Percentiles rank a stretch among this genome's conserved stretches.
Conservation (phyloP, 2,113 vertebrate genomes). For the Ptilorrhoa leucosticta region DNA sequence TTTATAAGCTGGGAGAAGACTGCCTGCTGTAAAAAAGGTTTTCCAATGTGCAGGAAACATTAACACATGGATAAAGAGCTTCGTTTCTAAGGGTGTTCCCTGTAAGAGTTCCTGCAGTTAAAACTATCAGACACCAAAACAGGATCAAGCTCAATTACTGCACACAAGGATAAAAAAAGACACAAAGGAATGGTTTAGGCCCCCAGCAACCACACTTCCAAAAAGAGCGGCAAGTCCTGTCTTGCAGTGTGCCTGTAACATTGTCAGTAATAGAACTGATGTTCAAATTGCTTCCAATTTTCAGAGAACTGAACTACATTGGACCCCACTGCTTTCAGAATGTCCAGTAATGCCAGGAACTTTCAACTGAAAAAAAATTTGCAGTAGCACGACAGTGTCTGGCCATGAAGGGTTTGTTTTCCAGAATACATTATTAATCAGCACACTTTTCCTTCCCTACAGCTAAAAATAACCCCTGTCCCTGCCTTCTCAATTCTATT, state of each 20-base stretch:
- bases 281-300: neutral
- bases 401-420: neutral
- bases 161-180: neutral
- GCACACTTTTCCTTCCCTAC: neutral
- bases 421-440: constrained; percentile 42
- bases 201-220: neutral
- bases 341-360: neutral
- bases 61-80: neutral
- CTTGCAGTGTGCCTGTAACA: neutral
- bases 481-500: neutral
- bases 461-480: neutral
- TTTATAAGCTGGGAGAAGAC: neutral
- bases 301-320: neutral
- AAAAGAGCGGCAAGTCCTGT: neutral
- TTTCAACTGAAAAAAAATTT: neutral
- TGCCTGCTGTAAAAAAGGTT: neutral
- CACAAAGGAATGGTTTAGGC: neutral
- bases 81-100: neutral
- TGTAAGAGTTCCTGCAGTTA: neutral
- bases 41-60: neutral
- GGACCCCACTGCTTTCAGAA: neutral
- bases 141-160: neutral
- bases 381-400: neutral
- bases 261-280: neutral
- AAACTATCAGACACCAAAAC: neutral